Percentiles rank a stretch among this genome's conserved stretches.
phyloP scores from a whole-genome alignment of 2,113 vertebrate genomes.

The Jacana jacana region DNA sequence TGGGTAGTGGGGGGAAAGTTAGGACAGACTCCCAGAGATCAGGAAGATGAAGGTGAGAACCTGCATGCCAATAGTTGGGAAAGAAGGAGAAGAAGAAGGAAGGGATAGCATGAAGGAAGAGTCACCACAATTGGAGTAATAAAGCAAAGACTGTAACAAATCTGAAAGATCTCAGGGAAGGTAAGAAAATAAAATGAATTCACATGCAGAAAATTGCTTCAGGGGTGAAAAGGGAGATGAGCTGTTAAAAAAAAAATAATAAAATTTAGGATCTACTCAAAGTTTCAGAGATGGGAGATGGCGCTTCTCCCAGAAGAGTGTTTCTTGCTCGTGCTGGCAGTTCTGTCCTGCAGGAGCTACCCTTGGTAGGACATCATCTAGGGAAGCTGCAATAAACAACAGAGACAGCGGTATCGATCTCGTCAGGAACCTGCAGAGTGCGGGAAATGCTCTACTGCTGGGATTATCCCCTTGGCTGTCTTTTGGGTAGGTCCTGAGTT shows the following conservation, averaged over 20 bases:
- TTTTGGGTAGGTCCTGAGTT: neutral
- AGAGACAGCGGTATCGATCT: neutral
- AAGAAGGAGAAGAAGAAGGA: neutral
- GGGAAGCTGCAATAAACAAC: neutral
- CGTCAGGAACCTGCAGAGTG: neutral
- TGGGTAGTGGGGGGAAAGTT: neutral
- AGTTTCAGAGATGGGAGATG: neutral
- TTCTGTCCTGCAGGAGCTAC: neutral
- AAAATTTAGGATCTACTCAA: neutral
- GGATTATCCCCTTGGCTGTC: neutral
- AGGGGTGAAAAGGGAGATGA: neutral
- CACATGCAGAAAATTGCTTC: neutral
- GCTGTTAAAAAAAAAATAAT: neutral
- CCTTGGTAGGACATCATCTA: neutral
- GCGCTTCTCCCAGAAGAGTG: neutral
- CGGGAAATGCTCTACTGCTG: neutral
- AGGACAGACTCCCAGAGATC: neutral
- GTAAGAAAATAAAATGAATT: neutral
- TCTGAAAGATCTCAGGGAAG: neutral
- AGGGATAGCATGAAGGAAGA: neutral
- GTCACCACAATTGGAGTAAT: neutral
- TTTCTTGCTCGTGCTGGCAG: neutral
- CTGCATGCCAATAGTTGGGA: neutral
- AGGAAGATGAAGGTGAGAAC: neutral
- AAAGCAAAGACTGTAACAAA: neutral